These are phyloP conservation scores for Electrophaes corylata DNA, from an alignment of 2,888 invertebrate species.

Conservation along the genomic window DNA sequence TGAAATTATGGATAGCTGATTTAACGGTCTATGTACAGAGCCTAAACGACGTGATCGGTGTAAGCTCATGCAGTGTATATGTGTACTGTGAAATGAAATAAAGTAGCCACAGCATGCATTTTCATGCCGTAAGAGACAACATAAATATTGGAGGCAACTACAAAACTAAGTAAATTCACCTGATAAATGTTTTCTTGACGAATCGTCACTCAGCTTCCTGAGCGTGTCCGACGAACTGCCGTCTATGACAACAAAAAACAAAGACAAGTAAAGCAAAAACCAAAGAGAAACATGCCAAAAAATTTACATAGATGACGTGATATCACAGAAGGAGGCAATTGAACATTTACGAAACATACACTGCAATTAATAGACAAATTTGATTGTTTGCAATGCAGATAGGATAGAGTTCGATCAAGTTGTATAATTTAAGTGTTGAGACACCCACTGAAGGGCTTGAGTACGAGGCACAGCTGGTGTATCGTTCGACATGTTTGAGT, in stretches of 20 bases:
- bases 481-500: slow-evolving; percentile 54
- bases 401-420: slow-evolving; percentile 57
- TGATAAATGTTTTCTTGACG: slow-evolving; percentile 82
- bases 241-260: slow-evolving; percentile 82
- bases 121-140: slow-evolving; percentile 56
- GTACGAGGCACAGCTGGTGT: slow-evolving; percentile 56
- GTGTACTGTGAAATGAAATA: slow-evolving; percentile 28
- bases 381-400: slow-evolving; percentile 39
- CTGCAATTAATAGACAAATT: slow-evolving; percentile 50
- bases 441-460: slow-evolving; percentile 52
- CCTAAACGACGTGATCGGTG: slow-evolving; percentile 37
- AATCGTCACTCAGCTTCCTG: slow-evolving; percentile 81
- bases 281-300: slow-evolving; percentile 68
- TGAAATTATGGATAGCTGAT: slow-evolving; percentile 52
- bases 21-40: slow-evolving; percentile 51
- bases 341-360: slow-evolving; percentile 43
- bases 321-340: slow-evolving; percentile 43
- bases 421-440: slow-evolving; percentile 46
- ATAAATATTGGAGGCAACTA: slow-evolving; percentile 6
- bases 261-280: slow-evolving; percentile 78
- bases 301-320: slow-evolving; percentile 49
- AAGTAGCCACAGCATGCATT: slow-evolving; percentile 58
- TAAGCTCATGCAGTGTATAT: slow-evolving; percentile 40
- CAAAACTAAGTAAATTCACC: slow-evolving; percentile 59
- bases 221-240: slow-evolving; percentile 77